Conservation (phyloP, 1,140 invertebrate species). For the Neodiprion pinetum region DNA sequence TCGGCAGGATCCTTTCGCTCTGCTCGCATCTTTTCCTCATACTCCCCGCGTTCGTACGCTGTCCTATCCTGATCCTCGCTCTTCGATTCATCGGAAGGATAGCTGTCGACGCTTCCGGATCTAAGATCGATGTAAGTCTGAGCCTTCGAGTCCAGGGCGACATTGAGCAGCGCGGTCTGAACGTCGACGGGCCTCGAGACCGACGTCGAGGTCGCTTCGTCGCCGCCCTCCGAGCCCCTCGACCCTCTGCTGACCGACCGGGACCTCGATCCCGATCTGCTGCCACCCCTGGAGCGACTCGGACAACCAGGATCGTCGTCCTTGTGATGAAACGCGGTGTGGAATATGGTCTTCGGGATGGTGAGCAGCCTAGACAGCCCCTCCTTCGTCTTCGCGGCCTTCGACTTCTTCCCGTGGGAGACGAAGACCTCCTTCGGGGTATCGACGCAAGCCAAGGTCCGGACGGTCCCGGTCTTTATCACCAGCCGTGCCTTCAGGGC, state of each 20-base stretch:
- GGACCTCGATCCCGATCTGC: constrained; percentile 24
- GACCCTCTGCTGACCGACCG: constrained; percentile 45
- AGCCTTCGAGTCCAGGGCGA: constrained; percentile 18
- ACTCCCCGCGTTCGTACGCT: constrained; percentile 9
- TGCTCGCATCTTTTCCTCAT: background rate
- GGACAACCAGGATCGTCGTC: constrained; percentile 30
- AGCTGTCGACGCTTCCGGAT: constrained; percentile 27
- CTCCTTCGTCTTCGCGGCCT: constrained; percentile 36
- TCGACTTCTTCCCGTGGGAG: constrained; percentile 31
- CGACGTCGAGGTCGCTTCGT: constrained; percentile 8
- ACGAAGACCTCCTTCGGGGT: constrained; percentile 39
- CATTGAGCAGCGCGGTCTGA: constrained; percentile 4
- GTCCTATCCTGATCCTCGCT: background rate
- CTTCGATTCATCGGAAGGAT: constrained; percentile 8
- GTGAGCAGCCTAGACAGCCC: constrained; percentile 51
- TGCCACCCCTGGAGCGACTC: constrained; percentile 25
- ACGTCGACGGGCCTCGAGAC: background rate
- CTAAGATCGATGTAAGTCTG: constrained; percentile 29
- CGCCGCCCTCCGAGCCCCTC: constrained; percentile 19
- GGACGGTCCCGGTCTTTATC: constrained; percentile 53
- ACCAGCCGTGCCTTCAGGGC: constrained; percentile 53
- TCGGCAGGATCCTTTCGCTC: background rate
- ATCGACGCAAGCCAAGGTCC: constrained; percentile 42
- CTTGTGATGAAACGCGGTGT: constrained; percentile 50
- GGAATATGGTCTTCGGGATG: constrained; percentile 54